Conservation (phyloP, 1,140 invertebrate species). For the Nasonia longicornis region DNA sequence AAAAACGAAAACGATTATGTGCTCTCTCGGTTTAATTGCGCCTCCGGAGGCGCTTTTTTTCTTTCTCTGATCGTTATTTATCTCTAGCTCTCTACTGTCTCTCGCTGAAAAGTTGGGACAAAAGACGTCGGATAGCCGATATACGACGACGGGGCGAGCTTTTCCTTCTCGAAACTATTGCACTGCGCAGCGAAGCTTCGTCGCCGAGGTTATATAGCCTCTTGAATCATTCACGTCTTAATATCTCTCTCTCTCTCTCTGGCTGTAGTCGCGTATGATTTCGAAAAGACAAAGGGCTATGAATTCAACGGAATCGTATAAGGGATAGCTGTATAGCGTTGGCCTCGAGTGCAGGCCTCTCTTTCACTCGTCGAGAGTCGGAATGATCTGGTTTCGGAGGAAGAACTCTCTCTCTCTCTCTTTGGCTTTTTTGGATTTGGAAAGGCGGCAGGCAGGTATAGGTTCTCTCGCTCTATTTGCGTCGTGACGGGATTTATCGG, state of each 20-base stretch:
- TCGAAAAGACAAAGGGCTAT: not conserved
- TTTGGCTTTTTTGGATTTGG: not conserved
- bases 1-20: not conserved
- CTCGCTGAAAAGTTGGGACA: not conserved
- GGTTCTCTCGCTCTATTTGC: too few relatives aligned
- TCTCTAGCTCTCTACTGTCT: too few relatives aligned
- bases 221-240: slow-evolving; percentile 20
- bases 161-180: not conserved
- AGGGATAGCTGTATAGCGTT: not conserved
- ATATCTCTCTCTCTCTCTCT: not conserved
- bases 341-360: not conserved
- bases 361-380: too few relatives aligned
- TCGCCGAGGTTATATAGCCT: not conserved
- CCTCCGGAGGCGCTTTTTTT: too few relatives aligned
- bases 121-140: slow-evolving; percentile 7
- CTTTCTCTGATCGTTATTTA: too few relatives aligned
- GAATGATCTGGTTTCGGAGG: not conserved
- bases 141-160: not conserved
- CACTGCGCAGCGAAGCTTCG: not conserved
- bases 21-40: too few relatives aligned
- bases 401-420: too few relatives aligned
- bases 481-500: too few relatives aligned
- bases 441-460: not conserved
- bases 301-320: not conserved
- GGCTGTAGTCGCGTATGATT: too few relatives aligned